A percentile compares a stretch with the other conserved stretches of the same genome.
These are phyloP conservation scores for Lamellibrachia satsuma DNA, from an alignment of 2,888 invertebrate species.

Conservation along the genomic window DNA sequence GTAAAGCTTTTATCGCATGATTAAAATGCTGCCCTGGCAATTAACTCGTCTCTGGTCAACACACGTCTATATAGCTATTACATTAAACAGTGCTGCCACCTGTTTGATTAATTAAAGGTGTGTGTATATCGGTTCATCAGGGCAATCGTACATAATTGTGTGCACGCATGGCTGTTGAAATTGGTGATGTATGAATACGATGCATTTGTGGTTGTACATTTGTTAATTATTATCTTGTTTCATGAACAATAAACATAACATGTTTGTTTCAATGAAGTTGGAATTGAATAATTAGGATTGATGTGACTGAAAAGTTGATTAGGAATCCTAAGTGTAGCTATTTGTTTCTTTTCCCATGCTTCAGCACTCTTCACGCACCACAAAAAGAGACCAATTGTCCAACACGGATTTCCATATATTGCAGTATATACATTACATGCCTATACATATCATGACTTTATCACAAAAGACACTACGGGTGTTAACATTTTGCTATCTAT, in stretches of 20 bases:
- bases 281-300: neutral
- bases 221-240: conserved; percentile 2
- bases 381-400: no score
- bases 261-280: neutral
- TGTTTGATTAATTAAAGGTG: neutral
- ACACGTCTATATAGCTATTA: neutral
- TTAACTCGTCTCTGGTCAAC: neutral
- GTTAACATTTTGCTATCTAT: no score
- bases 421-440: no score
- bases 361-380: neutral
- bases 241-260: conserved; percentile 12
- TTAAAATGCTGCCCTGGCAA: neutral
- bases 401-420: no score
- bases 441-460: no score
- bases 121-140: neutral
- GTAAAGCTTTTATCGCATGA: neutral
- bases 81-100: neutral
- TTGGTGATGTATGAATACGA: neutral
- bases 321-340: neutral
- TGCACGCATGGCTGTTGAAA: neutral
- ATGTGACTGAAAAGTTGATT: neutral
- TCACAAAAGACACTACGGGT: no score
- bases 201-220: neutral
- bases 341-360: neutral
- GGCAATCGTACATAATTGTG: neutral